Evolutionary conservation across 2,113 vertebrate genomes (phyloP).

Genomic region (Laticauda laticaudata): DNA sequence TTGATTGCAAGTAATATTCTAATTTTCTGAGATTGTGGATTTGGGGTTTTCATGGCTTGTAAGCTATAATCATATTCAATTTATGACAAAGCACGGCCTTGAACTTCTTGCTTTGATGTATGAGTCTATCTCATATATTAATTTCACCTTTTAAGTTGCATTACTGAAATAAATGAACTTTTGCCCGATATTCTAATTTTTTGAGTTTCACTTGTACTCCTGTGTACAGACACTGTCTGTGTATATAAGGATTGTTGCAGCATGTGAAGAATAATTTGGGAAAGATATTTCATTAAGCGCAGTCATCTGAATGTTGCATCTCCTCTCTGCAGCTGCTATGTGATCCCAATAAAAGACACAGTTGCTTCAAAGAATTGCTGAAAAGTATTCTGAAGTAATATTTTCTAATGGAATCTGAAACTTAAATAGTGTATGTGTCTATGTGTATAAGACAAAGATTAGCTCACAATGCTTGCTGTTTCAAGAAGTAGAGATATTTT

Average conservation of each 20-base stretch:
- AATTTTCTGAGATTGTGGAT: too few species aligned
- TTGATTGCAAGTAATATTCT: too few species aligned
- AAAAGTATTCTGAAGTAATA: neutral
- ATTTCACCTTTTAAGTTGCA: too few species aligned
- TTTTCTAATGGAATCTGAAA: neutral
- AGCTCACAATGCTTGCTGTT: neutral
- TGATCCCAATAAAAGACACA: neutral
- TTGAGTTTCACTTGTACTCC: neutral
- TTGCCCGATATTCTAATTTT: too few species aligned
- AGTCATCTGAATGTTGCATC: neutral
- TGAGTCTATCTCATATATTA: too few species aligned
- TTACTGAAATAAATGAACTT: too few species aligned
- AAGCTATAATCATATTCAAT: too few species aligned
- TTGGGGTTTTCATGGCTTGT: too few species aligned
- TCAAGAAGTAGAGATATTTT: neutral
- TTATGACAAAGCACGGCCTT: too few species aligned
- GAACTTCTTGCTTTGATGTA: too few species aligned
- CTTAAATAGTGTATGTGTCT: neutral
- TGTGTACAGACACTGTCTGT: neutral
- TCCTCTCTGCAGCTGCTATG: neutral
- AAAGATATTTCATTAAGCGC: neutral
- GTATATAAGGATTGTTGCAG: neutral
- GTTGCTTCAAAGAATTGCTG: neutral
- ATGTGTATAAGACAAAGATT: neutral
- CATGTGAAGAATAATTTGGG: neutral